Evolutionary conservation across 2,888 invertebrate species (phyloP), one percentile per base, ranked within the genome.

Genomic region (Teinopalpus imperialis): DNA sequence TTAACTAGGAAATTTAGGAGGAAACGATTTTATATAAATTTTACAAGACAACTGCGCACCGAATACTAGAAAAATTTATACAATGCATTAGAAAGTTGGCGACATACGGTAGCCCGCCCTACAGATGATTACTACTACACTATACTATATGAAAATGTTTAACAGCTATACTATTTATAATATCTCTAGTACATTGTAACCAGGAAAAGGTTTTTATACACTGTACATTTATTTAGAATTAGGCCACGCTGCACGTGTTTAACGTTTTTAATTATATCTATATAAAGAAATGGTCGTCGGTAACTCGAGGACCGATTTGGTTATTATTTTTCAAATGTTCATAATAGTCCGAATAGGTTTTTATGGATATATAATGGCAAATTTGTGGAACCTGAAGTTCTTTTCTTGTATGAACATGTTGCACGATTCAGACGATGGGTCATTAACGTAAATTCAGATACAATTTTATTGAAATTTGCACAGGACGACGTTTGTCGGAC

Each of bases 221-320:
- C 58, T 83, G 81, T 86, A 87, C 85, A 82, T 68, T 64, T 55
- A 66, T 81, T 87, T 85, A 85, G 86, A 86, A 85, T 86, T 74
- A 81, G 80, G 70, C 81, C 86, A 87, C 87, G 86, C 83, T 44
- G 47, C 35, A 43, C 50, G 54, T 34, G 34, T 16, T 41, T 5
- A 26, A 35, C 31, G 21, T 1, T 42, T 14, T 13, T 44, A 34
- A 43, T 16, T 40, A 40, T n/a, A n/a, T 21, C n/a, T n/a, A n/a
- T n/a, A n/a, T n/a, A n/a, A n/a, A n/a, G n/a, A n/a, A n/a, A n/a
- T n/a, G n/a, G n/a, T n/a, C n/a, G n/a, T n/a, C n/a, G n/a, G n/a
- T n/a, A n/a, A n/a, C n/a, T n/a, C n/a, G n/a, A n/a, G n/a, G n/a
- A n/a, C n/a, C n/a, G n/a, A n/a, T n/a, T n/a, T n/a, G n/a, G n/a